These are phyloP conservation scores for Thymallus thymallus DNA, from an alignment of 2,113 vertebrate species.

Conservation along the genomic window DNA sequence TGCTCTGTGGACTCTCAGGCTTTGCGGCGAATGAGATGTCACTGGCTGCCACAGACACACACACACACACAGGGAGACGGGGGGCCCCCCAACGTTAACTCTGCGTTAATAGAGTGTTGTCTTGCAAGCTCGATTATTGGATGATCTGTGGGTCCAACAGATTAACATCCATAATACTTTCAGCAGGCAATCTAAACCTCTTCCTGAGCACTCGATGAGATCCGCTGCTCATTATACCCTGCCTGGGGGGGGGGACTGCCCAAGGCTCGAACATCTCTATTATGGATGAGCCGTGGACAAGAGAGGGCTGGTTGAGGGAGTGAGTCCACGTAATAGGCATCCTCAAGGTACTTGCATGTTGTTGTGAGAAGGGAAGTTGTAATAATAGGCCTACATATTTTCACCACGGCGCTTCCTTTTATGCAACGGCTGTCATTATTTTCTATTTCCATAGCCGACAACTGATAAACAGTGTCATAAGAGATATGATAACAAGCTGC, in stretches of 20 bases:
- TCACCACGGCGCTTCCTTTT: conserved; percentile 18
- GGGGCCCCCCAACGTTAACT: conserved; percentile 59
- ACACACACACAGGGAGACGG: conserved; percentile 18
- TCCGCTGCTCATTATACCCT: conserved; percentile 63
- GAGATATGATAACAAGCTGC: conserved; percentile 35
- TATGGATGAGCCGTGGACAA: conserved; percentile 47
- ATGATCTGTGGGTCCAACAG: conserved; percentile 78
- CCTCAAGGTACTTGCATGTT: background rate
- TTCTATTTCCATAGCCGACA: conserved; percentile 12
- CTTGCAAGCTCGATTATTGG: conserved; percentile 68
- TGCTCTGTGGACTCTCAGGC: conserved; percentile 64
- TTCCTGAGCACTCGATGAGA: conserved; percentile 61
- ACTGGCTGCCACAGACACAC: conserved; percentile 23
- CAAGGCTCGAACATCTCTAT: conserved; percentile 49
- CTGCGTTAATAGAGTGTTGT: conserved; percentile 68
- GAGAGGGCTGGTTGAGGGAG: conserved; percentile 26
- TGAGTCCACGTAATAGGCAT: background rate
- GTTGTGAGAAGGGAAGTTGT: background rate
- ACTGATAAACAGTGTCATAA: conserved; percentile 14
- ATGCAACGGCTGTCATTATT: conserved; percentile 25
- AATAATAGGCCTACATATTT: background rate
- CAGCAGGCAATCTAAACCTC: conserved; percentile 71
- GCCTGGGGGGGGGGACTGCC: background rate
- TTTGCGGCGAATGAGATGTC: conserved; percentile 67
- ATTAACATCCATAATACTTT: conserved; percentile 78